Percentiles rank a stretch among this genome's conserved stretches.
phyloP scores from a whole-genome alignment of 2,797 vertebrate species.

The Galagoides demidoff region DNA sequence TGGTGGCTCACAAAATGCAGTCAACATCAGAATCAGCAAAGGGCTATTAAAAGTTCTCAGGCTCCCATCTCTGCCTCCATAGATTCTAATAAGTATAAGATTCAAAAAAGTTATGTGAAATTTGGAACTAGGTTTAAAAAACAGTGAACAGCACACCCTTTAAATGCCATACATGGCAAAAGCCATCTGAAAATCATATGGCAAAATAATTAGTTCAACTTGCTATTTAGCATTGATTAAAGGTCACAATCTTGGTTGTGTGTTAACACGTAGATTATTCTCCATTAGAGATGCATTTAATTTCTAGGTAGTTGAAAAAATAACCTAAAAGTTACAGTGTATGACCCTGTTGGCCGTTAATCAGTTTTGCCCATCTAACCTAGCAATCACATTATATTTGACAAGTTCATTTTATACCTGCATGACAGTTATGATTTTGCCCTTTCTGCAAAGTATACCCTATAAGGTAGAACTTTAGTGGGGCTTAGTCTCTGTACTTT shows the following conservation, averaged over 20 bases:
- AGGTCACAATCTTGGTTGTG: neutral
- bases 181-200: neutral
- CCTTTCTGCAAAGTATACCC: neutral
- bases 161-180: constrained; percentile 1
- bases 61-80: neutral
- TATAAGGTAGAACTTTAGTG: neutral
- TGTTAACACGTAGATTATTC: neutral
- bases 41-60: neutral
- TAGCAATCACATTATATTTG: neutral
- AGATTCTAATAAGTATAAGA: neutral
- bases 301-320: neutral
- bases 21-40: neutral
- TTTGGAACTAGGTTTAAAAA: neutral
- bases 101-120: constrained; percentile 31
- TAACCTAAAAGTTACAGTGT: neutral
- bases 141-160: neutral
- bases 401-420: neutral
- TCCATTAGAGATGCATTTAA: neutral
- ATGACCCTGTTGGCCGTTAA: neutral
- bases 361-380: neutral
- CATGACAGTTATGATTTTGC: neutral
- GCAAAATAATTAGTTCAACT: neutral
- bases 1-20: neutral
- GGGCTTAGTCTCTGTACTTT: neutral
- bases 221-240: neutral